Evolutionary conservation across 2,888 invertebrate species (phyloP).

Genomic region (Bembecia ichneumoniformis): DNA sequence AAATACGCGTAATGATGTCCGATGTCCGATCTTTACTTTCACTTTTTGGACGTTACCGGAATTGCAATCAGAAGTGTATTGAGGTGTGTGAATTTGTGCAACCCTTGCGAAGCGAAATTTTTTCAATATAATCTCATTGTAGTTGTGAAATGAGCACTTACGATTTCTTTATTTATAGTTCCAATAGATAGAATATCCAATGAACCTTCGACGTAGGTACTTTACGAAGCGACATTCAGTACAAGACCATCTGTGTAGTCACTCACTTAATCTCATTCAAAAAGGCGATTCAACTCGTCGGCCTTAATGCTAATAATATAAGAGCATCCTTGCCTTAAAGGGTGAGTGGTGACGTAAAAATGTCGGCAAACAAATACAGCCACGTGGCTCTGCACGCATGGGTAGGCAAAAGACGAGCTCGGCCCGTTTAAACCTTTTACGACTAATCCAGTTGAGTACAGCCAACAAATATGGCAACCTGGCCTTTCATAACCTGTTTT

Average conservation of each 20-base stretch:
- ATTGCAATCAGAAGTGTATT: slow-evolving; percentile 19
- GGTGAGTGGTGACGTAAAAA: slow-evolving; percentile 48
- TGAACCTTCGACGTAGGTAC: background rate
- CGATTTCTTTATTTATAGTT: background rate
- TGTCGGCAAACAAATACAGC: slow-evolving; percentile 38
- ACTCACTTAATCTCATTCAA: slow-evolving; percentile 3
- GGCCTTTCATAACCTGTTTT: slow-evolving; percentile 70
- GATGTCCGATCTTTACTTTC: slow-evolving; percentile 41
- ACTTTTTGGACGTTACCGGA: slow-evolving; percentile 52
- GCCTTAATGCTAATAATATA: slow-evolving; percentile 40
- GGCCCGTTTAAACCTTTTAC: slow-evolving; percentile 69
- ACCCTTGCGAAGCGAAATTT: slow-evolving; percentile 10
- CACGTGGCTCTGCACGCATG: slow-evolving; percentile 44
- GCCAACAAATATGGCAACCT: slow-evolving; percentile 65
- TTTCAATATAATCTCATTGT: too few relatives aligned
- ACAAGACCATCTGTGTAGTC: background rate
- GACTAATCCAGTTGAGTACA: slow-evolving; percentile 65
- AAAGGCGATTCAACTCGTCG: slow-evolving; percentile 42
- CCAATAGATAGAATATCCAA: background rate
- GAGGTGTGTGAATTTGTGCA: slow-evolving; percentile 17
- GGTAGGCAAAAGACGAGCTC: slow-evolving; percentile 53
- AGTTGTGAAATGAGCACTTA: too few relatives aligned
- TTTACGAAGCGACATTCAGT: background rate
- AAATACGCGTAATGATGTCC: slow-evolving; percentile 23
- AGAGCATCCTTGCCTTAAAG: slow-evolving; percentile 50